These are phyloP conservation scores for Spodoptera littoralis DNA, from an alignment of 2,888 invertebrate species.

Conservation along the genomic window DNA sequence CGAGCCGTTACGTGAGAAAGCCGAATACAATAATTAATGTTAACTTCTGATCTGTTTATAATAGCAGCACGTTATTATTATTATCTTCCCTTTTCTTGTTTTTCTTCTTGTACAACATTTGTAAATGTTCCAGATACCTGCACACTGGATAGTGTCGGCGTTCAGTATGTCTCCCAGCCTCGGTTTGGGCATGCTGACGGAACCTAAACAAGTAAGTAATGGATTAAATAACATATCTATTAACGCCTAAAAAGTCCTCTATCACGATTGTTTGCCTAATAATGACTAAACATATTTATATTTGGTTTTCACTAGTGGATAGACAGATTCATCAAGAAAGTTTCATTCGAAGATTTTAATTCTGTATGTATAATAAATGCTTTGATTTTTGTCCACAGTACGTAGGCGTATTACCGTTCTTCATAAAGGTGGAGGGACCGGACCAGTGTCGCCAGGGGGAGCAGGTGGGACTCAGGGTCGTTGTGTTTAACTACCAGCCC, in stretches of 20 bases:
- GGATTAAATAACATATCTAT: background rate
- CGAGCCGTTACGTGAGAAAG: too few species aligned
- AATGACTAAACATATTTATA: background rate
- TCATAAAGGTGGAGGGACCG: slow-evolving; percentile 98
- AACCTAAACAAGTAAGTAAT: slow-evolving; percentile 91
- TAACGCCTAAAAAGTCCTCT: too few species aligned
- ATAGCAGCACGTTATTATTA: too few species aligned
- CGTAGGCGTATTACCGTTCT: slow-evolving; percentile 97
- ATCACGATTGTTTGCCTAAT: background rate
- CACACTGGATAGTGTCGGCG: slow-evolving; percentile 97
- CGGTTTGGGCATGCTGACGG: slow-evolving; percentile 96
- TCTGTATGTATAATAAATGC: too few species aligned
- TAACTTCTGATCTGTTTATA: too few species aligned
- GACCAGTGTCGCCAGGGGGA: slow-evolving; percentile 95
- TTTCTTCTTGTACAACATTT: background rate
- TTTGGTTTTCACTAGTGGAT: background rate
- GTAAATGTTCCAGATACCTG: slow-evolving; percentile 86
- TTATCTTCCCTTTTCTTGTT: too few species aligned
- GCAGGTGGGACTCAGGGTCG: slow-evolving; percentile 97
- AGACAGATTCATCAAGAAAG: too few species aligned
- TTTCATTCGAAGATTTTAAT: too few species aligned
- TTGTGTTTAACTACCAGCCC: slow-evolving; percentile 97
- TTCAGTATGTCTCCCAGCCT: slow-evolving; percentile 96
- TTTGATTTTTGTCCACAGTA: slow-evolving; percentile 88
- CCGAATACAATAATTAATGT: too few species aligned